A percentile compares a stretch with the other conserved stretches of the same genome.
phyloP scores from a whole-genome alignment of 2,113 vertebrate genomes.

The Aptenodytes patagonicus region DNA sequence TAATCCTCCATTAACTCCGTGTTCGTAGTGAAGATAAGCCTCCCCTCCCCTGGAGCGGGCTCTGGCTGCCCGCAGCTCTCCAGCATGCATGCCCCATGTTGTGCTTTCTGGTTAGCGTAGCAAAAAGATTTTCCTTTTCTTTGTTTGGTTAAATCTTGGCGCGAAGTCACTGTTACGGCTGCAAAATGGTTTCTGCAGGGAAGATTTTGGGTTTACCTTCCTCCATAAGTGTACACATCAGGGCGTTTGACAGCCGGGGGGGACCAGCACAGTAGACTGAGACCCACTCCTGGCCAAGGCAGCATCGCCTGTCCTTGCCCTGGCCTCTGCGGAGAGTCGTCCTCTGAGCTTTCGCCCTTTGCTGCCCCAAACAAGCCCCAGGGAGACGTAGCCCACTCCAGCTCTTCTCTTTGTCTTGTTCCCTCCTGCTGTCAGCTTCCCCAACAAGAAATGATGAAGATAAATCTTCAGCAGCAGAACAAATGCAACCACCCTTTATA shows the following conservation, averaged over 20 bases:
- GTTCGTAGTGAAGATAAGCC: neutral
- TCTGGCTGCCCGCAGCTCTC: neutral
- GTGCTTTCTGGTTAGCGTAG: neutral
- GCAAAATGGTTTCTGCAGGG: neutral
- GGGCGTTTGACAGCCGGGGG: neutral
- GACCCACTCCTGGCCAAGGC: neutral
- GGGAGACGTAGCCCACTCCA: neutral
- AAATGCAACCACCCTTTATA: neutral
- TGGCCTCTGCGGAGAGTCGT: rapidly evolving
- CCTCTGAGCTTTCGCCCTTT: neutral
- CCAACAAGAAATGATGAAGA: conserved; percentile 32
- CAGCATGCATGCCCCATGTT: rapidly evolving
- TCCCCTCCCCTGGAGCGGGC: rapidly evolving
- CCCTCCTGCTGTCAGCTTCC: neutral
- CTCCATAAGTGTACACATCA: neutral
- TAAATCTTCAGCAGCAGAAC: conserved; percentile 24
- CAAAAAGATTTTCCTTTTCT: neutral
- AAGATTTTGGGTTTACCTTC: neutral
- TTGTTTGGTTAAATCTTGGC: neutral
- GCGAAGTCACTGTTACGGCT: rapidly evolving
- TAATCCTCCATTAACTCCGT: neutral
- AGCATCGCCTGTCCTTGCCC: neutral
- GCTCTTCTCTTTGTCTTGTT: neutral
- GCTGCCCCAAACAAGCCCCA: neutral
- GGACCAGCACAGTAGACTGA: neutral